A percentile compares a stretch with the other conserved stretches of the same genome.
Evolutionary conservation across 53 echinoderm and acorn worm species (phyloP).

Genomic region (Crossaster papposus): DNA sequence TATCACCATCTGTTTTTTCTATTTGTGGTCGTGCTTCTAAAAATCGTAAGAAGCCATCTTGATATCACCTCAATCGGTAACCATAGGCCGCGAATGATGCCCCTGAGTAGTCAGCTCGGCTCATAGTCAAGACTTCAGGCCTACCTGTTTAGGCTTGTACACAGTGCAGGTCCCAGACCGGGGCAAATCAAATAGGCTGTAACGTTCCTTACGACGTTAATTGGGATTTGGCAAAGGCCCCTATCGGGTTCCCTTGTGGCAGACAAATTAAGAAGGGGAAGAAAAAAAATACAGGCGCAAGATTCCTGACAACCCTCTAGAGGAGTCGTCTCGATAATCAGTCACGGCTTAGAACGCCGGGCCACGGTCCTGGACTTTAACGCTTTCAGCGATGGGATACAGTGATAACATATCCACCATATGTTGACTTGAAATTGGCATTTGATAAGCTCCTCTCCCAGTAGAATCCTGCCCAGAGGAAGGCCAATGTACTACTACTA

Average conservation of each 20-base stretch:
- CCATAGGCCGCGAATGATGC: not conserved
- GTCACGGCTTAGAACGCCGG: not conserved
- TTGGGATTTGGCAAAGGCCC: conserved; percentile 28
- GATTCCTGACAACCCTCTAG: not conserved
- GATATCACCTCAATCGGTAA: not conserved
- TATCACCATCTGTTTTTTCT: no score
- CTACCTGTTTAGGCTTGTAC: not conserved
- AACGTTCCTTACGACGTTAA: conserved; percentile 14
- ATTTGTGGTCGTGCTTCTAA: no score
- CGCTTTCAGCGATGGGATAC: not conserved
- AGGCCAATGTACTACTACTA: conserved; percentile 40
- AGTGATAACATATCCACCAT: conserved; percentile 10
- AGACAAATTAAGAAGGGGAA: not conserved
- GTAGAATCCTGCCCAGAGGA: not conserved
- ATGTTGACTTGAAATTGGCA: conserved; percentile 26
- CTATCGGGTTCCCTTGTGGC: not conserved
- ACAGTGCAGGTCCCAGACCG: not conserved
- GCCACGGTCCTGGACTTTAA: not conserved
- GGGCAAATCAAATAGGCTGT: not conserved
- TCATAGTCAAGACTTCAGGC: not conserved
- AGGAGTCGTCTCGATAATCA: not conserved
- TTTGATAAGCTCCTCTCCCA: not conserved
- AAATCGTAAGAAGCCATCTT: no score
- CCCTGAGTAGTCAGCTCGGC: no score
- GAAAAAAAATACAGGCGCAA: no score